Evolutionary conservation across 2,797 vertebrate genomes (phyloP), one percentile per base, ranked within the genome.

Genomic region (Sebastolobus altivelis): DNA sequence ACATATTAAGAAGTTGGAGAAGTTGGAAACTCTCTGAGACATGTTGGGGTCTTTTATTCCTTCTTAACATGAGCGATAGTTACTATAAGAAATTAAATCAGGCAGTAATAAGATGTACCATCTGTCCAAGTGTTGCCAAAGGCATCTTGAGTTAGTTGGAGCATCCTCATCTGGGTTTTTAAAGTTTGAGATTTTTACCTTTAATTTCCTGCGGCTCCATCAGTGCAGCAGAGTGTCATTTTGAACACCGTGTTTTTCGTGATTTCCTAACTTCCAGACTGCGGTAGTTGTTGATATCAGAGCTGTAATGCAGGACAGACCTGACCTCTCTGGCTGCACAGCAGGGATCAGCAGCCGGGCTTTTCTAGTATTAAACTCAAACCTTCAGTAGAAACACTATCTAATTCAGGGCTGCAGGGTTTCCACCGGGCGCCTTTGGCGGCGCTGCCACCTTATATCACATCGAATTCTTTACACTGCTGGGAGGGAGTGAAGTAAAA

Each of bases 331-430:
- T 3, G 56, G 56, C 63, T 75, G 73, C 75, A 61, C 77, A 40
- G 66, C 60, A 0, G 43, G 77, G 82, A 87, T 84, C 80, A 79
- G 55, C 77, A 75, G 76, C 37, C 3, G 2, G 68, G 79, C 71
- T 86, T 85, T 81, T 84, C 79, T 52, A 81, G 82, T 12, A 75
- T 84, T 81, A 81, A 76, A 55, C 77, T 83, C 79, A 88, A 88
- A 88, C 89, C 78, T 88, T 71, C 61, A 37, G 69, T 22, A 61
- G 86, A 84, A 90, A 90, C 77, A 76, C 59, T 72, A 81, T 84
- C 71, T 77, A 75, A 87, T 83, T 88, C 75, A 72, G 46, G 56
- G 72, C 61, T 31, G 60, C 77, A 25, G 81, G 27, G 35, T 67
- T 80, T 75, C 2, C 2, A 62, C 12, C 20, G 16, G 25, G 4